These are phyloP conservation scores for Caiman crocodilus DNA, from an alignment of 2,797 vertebrate species.

Conservation along the genomic window DNA sequence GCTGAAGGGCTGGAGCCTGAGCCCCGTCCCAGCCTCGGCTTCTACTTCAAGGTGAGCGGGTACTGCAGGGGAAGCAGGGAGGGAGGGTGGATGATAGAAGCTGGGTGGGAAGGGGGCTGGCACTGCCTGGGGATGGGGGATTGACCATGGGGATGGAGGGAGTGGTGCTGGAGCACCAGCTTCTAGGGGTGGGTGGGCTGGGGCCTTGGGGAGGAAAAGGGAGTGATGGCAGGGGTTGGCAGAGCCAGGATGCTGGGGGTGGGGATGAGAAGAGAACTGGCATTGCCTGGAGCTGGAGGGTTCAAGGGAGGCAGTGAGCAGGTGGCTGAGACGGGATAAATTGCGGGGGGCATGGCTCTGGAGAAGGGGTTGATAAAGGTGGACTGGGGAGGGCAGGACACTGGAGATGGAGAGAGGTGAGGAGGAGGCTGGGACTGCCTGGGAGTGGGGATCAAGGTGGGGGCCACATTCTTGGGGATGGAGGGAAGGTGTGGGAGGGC, in stretches of 20 bases:
- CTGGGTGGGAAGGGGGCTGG: not conserved
- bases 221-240: not conserved
- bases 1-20: constrained; percentile 86
- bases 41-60: constrained; percentile 90
- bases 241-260: too few species aligned
- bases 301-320: too few species aligned
- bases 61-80: not conserved
- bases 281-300: not conserved
- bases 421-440: not conserved
- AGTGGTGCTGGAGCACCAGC: too few species aligned
- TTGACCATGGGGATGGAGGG: too few species aligned
- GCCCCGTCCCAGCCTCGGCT: constrained; percentile 76
- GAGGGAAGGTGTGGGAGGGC: not conserved
- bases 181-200: not conserved
- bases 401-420: not conserved
- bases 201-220: not conserved
- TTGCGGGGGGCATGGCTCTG: not conserved
- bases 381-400: not conserved
- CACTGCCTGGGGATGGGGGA: not conserved
- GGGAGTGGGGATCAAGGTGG: not conserved
- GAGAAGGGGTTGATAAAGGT: not conserved
- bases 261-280: too few species aligned
- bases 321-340: too few species aligned
- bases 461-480: not conserved
- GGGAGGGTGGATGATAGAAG: not conserved